Evolutionary conservation across 2,888 invertebrate species (phyloP).

Genomic region (Epiblema foenella): DNA sequence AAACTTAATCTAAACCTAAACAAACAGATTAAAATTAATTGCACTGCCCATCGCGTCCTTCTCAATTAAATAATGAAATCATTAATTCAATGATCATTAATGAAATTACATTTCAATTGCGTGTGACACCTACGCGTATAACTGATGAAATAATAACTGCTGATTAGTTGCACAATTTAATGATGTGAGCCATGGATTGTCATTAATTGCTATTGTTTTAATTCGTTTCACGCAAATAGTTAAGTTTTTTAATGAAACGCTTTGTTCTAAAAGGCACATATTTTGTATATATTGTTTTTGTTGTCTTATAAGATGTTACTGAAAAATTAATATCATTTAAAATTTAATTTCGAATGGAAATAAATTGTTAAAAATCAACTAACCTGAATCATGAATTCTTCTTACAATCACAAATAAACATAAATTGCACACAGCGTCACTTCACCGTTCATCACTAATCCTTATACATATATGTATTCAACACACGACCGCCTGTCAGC

Average conservation of each 20-base stretch:
- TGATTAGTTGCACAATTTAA: slow-evolving; percentile 57
- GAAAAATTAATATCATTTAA: background rate
- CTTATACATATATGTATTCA: slow-evolving; percentile 63
- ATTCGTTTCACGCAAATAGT: slow-evolving; percentile 24
- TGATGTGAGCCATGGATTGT: slow-evolving; percentile 29
- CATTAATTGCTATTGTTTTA: slow-evolving; percentile 52
- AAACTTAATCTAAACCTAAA: background rate
- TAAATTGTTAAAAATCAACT: slow-evolving; percentile 53
- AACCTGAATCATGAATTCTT: slow-evolving; percentile 83
- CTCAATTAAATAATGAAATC: slow-evolving; percentile 52
- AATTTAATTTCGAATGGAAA: slow-evolving; percentile 8
- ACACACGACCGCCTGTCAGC: slow-evolving; percentile 79
- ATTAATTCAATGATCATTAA: slow-evolving; percentile 55
- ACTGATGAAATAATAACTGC: slow-evolving; percentile 55
- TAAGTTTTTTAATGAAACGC: background rate
- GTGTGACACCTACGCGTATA: slow-evolving; percentile 59
- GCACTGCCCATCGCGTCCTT: slow-evolving; percentile 8
- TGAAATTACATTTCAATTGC: slow-evolving; percentile 61
- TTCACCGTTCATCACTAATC: slow-evolving; percentile 81
- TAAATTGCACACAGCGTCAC: slow-evolving; percentile 74
- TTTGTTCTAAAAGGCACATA: background rate
- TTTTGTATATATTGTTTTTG: background rate
- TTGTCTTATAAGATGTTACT: slow-evolving; percentile 16
- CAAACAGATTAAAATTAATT: slow-evolving; percentile 29
- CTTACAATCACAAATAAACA: slow-evolving; percentile 71